Evolutionary conservation across 1,140 invertebrate genomes (phyloP).

Genomic region (Monomorium pharaonis): DNA sequence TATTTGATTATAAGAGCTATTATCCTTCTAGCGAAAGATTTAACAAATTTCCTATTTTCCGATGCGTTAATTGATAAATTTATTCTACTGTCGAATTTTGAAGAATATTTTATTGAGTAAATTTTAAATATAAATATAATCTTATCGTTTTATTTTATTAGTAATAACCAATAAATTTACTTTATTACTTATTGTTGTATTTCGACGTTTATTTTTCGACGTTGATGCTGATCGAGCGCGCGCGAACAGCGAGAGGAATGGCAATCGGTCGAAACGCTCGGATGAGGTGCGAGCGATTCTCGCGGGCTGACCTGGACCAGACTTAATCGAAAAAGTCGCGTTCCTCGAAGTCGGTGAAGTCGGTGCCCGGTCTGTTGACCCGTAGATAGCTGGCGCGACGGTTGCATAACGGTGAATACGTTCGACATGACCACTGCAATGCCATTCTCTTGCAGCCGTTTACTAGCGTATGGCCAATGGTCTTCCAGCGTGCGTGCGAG

Average conservation of each 20-base stretch:
- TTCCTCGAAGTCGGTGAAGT: slow-evolving; percentile 64
- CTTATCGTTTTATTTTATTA: background rate
- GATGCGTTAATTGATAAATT: background rate
- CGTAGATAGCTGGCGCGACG: slow-evolving; percentile 72
- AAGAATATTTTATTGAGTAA: background rate
- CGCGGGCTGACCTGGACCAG: slow-evolving; percentile 57
- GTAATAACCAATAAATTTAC: background rate
- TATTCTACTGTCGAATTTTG: too few relatives aligned
- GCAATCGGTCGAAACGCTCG: background rate
- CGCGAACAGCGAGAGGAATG: background rate
- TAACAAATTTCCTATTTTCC: background rate
- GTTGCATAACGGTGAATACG: slow-evolving; percentile 80
- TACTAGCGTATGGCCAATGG: slow-evolving; percentile 72
- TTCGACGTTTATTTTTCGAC: background rate
- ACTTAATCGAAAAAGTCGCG: slow-evolving; percentile 71
- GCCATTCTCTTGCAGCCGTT: slow-evolving; percentile 70
- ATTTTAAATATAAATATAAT: too few relatives aligned
- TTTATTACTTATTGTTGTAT: background rate
- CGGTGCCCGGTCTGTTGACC: slow-evolving; percentile 70
- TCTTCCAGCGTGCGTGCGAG: slow-evolving; percentile 53
- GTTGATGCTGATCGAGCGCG: background rate
- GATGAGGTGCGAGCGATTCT: background rate
- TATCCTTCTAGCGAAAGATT: background rate
- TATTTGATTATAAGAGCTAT: background rate
- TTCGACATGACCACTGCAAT: slow-evolving; percentile 73